Evolutionary conservation across 2,113 vertebrate species (phyloP), one percentile per base, ranked within the genome.

Genomic region (Pipa parva): DNA sequence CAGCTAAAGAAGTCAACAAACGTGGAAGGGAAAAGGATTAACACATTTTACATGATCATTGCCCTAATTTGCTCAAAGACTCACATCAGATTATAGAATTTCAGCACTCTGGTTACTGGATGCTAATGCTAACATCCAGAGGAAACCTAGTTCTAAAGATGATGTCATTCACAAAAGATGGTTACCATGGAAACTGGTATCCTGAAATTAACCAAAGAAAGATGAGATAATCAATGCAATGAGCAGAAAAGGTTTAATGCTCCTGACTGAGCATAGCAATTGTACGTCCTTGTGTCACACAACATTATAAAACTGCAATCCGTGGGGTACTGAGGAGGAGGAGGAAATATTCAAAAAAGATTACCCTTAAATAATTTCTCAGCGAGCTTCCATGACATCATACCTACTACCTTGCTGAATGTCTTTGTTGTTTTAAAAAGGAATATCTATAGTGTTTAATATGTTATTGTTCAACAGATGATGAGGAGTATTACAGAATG

Each of bases 191-290:
- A 45, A 69, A 69, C 66, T 61, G 26, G 21, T 24, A 70, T 60
- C 60, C 58, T 42, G 57, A 69, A 69, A 69, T 70, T 61, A 70
- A 54, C 57, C 27, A 17, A 21, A 31, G 56, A 68, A 68, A 70
- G 57, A 70, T 61, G 24, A 61, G 48, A 70, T 70, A 61, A 70
- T 70, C 66, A 70, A 61, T 70, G 48, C 48, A 70, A 33, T 36
- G 57, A 37, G 13, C 48, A 54, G 36, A 12, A 28, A 29, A 29
- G 45, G 28, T 12, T 11, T 60, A 17, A 15, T n/a, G 17, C 56
- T 45, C 54, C n/a, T n/a, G n/a, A n/a, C 33, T 21, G 26, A 51
- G 25, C 50, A 31, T 26, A 36, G 18, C n/a, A 42, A 58, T 58
- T 37, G 39, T 29, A 58, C 45, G 8, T 11, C 3, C 18, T 48